Percentiles rank a stretch among this genome's conserved stretches.
Evolutionary conservation across 2,113 vertebrate genomes (phyloP).

Genomic region (Gymnocephalus cernua): DNA sequence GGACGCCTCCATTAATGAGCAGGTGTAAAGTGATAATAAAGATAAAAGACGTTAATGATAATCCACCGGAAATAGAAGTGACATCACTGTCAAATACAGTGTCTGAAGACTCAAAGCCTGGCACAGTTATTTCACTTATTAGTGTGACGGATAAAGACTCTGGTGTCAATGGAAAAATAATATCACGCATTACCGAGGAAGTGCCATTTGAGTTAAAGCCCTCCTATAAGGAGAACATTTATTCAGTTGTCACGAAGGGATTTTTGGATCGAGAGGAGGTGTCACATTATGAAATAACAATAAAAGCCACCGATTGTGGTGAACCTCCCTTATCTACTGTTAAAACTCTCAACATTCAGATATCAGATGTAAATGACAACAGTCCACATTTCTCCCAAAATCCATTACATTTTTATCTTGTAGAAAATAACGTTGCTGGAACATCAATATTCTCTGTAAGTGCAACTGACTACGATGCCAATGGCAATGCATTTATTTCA

Average conservation of each 20-base stretch:
- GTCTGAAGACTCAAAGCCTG: constrained; percentile 51
- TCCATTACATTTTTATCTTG: constrained; percentile 65
- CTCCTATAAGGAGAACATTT: constrained; percentile 77
- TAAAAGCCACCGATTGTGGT: constrained; percentile 77
- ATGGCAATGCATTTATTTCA: constrained; percentile 71
- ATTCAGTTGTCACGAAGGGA: constrained; percentile 72
- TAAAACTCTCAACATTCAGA: constrained; percentile 69
- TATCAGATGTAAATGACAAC: constrained; percentile 83
- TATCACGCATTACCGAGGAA: constrained; percentile 67
- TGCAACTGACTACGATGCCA: constrained; percentile 67
- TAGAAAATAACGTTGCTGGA: constrained; percentile 77
- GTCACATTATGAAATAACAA: constrained; percentile 81
- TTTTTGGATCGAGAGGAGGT: constrained; percentile 73
- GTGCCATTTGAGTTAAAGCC: constrained; percentile 79
- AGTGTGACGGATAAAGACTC: constrained; percentile 64
- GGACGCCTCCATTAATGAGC: not conserved
- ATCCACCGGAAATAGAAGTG: constrained; percentile 51
- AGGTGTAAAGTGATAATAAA: not conserved
- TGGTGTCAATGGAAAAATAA: constrained; percentile 54
- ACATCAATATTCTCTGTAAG: constrained; percentile 68
- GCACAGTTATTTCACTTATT: constrained; percentile 60
- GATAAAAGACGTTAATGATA: constrained; percentile 24
- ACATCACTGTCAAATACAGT: constrained; percentile 63
- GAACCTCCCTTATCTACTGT: constrained; percentile 66
- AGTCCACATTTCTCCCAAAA: constrained; percentile 62